A percentile compares a stretch with the other conserved stretches of the same genome.
Conservation (phyloP, 2,797 vertebrate species). For the Micrastur ruficollis region DNA sequence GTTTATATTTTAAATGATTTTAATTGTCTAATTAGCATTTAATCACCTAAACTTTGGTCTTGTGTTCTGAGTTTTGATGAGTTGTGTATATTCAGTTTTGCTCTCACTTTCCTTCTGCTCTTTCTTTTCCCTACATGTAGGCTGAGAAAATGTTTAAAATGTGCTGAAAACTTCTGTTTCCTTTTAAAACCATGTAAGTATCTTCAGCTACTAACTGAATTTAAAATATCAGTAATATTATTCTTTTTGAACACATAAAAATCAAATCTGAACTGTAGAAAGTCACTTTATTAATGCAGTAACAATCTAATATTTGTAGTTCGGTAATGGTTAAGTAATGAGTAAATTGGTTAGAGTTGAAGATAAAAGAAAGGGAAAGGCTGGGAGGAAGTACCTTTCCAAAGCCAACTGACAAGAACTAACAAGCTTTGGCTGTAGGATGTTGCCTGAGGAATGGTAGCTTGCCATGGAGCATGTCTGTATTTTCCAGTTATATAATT, state of each 20-base stretch:
- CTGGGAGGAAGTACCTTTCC: neutral
- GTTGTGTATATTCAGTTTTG: neutral
- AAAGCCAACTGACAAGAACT: neutral
- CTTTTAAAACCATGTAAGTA: neutral
- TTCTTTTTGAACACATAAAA: neutral
- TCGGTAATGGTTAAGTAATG: neutral
- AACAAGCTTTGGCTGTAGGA: neutral
- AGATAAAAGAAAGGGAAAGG: neutral
- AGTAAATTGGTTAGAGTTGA: neutral
- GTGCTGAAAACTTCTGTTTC: neutral
- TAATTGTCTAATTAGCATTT: constrained; percentile 50
- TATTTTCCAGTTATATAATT: neutral
- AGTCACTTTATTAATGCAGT: neutral
- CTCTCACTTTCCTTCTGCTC: neutral
- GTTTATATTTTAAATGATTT: constrained; percentile 47
- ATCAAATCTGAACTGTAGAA: neutral
- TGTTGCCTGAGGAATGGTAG: neutral
- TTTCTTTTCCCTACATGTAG: neutral
- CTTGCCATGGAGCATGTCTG: neutral
- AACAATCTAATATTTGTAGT: neutral
- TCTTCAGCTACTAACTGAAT: neutral
- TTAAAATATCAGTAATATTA: neutral
- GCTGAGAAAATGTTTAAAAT: neutral
- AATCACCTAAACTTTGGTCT: constrained; percentile 20
- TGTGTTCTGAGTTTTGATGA: constrained; percentile 14